Evolutionary conservation across 2,113 vertebrate species (phyloP), one percentile per base, ranked within the genome.

Genomic region (Caretta caretta): DNA sequence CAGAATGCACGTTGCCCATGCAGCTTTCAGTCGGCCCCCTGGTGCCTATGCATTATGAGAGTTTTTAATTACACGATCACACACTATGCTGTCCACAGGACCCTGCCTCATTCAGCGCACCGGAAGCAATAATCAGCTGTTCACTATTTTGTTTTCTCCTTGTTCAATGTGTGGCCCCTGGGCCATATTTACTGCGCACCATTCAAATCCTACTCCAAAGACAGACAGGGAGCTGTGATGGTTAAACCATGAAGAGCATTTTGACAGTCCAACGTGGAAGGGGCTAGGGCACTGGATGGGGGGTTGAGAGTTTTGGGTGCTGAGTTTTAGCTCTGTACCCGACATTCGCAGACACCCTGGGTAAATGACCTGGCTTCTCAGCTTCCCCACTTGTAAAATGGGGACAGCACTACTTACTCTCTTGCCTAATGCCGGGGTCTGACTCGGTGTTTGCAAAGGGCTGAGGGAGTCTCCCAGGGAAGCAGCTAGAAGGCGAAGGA

Each of bases 151-250:
- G 90, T 94, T 94, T 94, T 94, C 90, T 88, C 92, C 86, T 90
- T 35, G 48, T 81, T 59, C 65, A 91, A 88, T 95, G 86, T 92
- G 89, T 92, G 94, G 95, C 91, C 82, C 82, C 2, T 14, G 96
- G 84, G 94, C 91, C 91, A 93, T 94, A 88, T 93, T 97, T 96
- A 97, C 95, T 96, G 96, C 95, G 90, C 96, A 95, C 93, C 91
- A 97, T 96, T 96, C 94, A 96, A 92, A 95, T 72, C n/a, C 82
- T 91, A 80, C 69, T 94, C 95, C 38, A 90, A 95, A 96, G 93
- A 95, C 95, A 97, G 96, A 96, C 59, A 35, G 59, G 29, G 13
- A 62, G 59, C 12, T 62, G 59, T 29, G 11, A 12, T 7, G 59
- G 59, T 27, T 62, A 6, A 62, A 14, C 4, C 56, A 62, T 17